A percentile compares a stretch with the other conserved stretches of the same genome.
Evolutionary conservation across 2,113 vertebrate species (phyloP).

Genomic region (Sisor rabdophorus): DNA sequence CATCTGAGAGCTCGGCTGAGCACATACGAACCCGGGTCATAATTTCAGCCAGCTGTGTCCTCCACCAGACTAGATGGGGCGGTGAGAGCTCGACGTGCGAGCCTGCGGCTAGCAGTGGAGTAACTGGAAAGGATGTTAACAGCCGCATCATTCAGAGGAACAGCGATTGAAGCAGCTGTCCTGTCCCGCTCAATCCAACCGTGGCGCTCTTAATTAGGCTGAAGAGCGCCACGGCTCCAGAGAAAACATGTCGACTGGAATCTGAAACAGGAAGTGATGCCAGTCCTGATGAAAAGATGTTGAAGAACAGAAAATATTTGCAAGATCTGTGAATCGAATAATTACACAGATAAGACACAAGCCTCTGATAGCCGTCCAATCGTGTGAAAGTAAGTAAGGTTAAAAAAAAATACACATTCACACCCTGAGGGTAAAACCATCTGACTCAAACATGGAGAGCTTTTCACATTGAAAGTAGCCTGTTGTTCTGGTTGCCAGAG

Average conservation of each 20-base stretch:
- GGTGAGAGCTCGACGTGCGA: constrained; percentile 18
- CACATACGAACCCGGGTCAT: background rate
- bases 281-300: too few species aligned
- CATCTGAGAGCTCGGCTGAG: background rate
- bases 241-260: constrained; percentile 31
- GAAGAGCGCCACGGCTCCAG: constrained; percentile 24
- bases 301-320: too few species aligned
- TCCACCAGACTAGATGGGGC: constrained; percentile 7
- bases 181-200: constrained; percentile 34
- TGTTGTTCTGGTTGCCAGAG: constrained; percentile 51
- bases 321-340: too few species aligned
- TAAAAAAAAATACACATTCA: background rate
- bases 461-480: constrained; percentile 51
- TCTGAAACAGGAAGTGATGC: constrained; percentile 10
- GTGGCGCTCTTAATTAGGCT: constrained; percentile 38
- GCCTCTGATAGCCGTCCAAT: constrained; percentile 15
- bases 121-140: constrained; percentile 44
- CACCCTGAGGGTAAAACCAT: constrained; percentile 41
- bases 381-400: constrained; percentile 35
- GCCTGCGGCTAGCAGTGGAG: constrained; percentile 33
- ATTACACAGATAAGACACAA: background rate
- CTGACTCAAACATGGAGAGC: constrained; percentile 49
- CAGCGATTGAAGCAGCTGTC: constrained; percentile 33
- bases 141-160: constrained; percentile 30
- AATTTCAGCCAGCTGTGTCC: constrained; percentile 19